Conservation (phyloP, 2,113 vertebrate genomes). For the Mastomys natalensis region DNA sequence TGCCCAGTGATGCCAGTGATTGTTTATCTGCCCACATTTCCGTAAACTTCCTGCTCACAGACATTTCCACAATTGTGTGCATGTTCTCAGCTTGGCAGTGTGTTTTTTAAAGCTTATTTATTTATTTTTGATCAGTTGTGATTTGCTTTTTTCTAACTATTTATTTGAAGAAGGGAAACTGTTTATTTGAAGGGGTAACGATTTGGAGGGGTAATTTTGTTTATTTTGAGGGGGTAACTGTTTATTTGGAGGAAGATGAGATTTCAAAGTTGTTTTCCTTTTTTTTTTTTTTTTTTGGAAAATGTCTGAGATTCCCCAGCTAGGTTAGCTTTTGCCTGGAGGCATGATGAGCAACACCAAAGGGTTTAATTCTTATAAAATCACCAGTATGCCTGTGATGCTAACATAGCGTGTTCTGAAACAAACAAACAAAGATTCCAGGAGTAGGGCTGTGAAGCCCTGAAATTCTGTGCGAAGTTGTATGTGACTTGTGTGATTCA, state of each 20-base stretch:
- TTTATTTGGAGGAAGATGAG: background rate
- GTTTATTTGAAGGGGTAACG: too few species aligned
- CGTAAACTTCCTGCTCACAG: background rate
- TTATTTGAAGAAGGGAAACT: too few species aligned
- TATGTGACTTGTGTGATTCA: background rate
- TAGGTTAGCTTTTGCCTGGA: background rate
- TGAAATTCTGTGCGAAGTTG: background rate
- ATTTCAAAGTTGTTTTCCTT: background rate
- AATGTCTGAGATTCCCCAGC: background rate
- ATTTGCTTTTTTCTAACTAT: background rate
- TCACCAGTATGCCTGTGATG: background rate
- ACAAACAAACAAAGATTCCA: background rate
- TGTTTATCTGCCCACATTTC: background rate
- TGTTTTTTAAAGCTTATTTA: background rate
- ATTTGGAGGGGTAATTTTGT: too few species aligned
- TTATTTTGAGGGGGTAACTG: background rate
- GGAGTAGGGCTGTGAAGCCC: background rate
- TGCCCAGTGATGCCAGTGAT: background rate
- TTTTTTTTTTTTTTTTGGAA: conserved; percentile 2
- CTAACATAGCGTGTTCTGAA: background rate
- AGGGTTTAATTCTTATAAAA: background rate
- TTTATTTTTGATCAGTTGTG: conserved; percentile 10
- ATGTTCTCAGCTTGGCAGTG: background rate
- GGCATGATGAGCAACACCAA: background rate
- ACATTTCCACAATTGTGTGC: background rate